These are phyloP conservation scores for Lamellibrachia luymesi DNA, from an alignment of 1,140 invertebrate genomes.

Conservation along the genomic window DNA sequence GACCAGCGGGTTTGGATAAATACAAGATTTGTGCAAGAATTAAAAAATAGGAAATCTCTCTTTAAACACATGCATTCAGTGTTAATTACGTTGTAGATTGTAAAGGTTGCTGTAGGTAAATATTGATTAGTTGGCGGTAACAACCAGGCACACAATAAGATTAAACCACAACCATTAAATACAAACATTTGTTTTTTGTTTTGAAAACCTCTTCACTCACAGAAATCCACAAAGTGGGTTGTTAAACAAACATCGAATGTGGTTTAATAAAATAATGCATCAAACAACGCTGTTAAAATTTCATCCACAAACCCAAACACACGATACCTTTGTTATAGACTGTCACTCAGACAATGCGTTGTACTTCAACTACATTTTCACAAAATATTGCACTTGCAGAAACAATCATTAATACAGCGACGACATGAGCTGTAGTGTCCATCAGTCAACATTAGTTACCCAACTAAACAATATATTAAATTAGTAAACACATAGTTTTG, in stretches of 20 bases:
- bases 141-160: neutral
- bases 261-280: neutral
- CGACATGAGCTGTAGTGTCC: neutral
- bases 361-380: neutral
- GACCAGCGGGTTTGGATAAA: neutral
- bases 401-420: neutral
- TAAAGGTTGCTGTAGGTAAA: neutral
- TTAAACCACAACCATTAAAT: neutral
- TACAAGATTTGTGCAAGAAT: neutral
- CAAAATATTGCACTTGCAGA: slow-evolving; percentile 5
- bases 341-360: neutral
- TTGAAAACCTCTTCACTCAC: neutral
- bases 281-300: neutral
- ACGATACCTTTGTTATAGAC: neutral
- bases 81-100: neutral
- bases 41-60: neutral
- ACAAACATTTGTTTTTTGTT: neutral
- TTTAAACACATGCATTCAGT: neutral
- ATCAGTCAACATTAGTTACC: neutral
- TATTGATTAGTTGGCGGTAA: neutral
- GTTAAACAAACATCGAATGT: neutral
- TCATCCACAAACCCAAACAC: neutral
- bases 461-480: neutral
- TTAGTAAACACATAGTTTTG: neutral
- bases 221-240: neutral